Evolutionary conservation across 1,140 invertebrate species (phyloP).

Genomic region (Danaus melanippus): DNA sequence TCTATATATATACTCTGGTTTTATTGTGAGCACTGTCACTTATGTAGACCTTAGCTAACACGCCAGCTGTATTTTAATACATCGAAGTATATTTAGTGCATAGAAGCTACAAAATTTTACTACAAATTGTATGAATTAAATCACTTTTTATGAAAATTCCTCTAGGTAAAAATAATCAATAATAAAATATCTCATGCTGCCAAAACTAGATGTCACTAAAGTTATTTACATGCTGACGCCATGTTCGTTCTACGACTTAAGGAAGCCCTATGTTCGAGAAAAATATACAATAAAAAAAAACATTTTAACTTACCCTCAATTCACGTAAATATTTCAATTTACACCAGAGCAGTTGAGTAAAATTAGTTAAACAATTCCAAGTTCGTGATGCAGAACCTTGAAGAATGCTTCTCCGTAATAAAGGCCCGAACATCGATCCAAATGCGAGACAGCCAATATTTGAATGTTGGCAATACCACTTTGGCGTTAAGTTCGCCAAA

Average conservation of each 20-base stretch:
- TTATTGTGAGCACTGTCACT: too few species aligned
- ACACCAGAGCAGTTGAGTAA: conserved; percentile 73
- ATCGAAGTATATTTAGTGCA: too few species aligned
- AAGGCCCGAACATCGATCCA: conserved; percentile 77
- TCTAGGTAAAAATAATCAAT: conserved; percentile 14
- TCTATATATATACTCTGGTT: too few species aligned
- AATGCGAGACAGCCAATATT: conserved; percentile 59
- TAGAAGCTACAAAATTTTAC: too few species aligned
- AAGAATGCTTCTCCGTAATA: conserved; percentile 73
- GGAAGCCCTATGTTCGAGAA: conserved; percentile 47
- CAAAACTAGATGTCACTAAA: conserved; percentile 49
- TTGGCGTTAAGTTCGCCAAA: conserved; percentile 37
- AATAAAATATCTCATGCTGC: conserved; percentile 21
- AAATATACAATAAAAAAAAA: conserved; percentile 29
- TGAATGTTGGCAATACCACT: conserved; percentile 44
- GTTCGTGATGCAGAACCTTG: conserved; percentile 75
- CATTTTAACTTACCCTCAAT: conserved; percentile 67
- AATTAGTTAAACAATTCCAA: conserved; percentile 75
- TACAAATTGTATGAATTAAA: too few species aligned
- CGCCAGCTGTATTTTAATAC: too few species aligned
- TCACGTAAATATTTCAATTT: conserved; percentile 72
- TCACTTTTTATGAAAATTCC: too few species aligned
- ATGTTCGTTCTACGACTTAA: conserved; percentile 61
- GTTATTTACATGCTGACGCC: conserved; percentile 70
- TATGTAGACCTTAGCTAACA: too few species aligned